Percentiles rank a stretch among this genome's conserved stretches.
These are phyloP conservation scores for Monomorium pharaonis DNA, from an alignment of 1,140 invertebrate species.

Conservation along the genomic window DNA sequence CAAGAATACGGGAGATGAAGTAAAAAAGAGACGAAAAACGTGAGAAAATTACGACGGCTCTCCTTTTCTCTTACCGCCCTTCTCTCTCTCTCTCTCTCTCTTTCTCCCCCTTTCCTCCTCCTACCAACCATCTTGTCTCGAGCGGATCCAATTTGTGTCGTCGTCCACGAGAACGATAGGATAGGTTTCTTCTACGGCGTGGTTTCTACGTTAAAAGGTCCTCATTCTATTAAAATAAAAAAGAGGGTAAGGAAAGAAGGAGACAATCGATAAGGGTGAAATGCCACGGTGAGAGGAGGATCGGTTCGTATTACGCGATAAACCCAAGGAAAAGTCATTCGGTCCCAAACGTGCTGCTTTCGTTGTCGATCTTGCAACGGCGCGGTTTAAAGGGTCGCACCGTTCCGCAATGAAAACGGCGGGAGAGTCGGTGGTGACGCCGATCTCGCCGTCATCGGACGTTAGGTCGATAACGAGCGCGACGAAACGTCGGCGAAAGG, in stretches of 20 bases:
- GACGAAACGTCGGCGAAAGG: not conserved
- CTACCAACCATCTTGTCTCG: not conserved
- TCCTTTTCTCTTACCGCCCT: not conserved
- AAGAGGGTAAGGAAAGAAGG: not conserved
- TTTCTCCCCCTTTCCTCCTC: not conserved
- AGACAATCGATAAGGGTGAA: slow-evolving; percentile 24
- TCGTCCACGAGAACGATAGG: slow-evolving; percentile 32
- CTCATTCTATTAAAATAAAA: slow-evolving; percentile 9
- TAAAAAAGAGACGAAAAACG: not conserved
- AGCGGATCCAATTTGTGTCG: slow-evolving; percentile 42
- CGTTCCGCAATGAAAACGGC: not conserved
- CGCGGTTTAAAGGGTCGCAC: not conserved
- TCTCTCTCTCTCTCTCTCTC: not conserved
- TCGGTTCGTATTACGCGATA: not conserved
- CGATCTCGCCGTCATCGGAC: slow-evolving; percentile 2
- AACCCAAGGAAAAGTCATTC: not conserved
- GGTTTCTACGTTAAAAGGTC: slow-evolving; percentile 2
- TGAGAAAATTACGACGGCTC: slow-evolving; percentile 7
- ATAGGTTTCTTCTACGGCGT: slow-evolving; percentile 2
- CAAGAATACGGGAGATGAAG: not conserved
- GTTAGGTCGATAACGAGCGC: not conserved
- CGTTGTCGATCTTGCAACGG: not conserved
- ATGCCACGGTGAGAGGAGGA: not conserved
- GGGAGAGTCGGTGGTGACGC: not conserved
- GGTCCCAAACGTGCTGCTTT: not conserved